These are phyloP conservation scores for Columba livia DNA, from an alignment of 2,113 vertebrate genomes.

Conservation along the genomic window DNA sequence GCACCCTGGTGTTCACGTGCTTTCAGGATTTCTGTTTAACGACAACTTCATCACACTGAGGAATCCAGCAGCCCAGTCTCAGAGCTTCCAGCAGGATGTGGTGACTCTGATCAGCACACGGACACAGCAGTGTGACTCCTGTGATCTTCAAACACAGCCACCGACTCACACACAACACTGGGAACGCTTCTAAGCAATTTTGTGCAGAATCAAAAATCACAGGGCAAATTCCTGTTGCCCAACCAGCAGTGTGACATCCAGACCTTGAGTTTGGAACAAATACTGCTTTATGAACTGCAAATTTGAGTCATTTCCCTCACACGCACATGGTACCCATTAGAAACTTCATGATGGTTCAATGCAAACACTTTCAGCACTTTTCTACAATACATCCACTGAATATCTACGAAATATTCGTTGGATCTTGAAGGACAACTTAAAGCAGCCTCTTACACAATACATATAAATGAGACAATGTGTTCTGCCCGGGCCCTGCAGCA, in stretches of 20 bases:
- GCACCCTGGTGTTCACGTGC: neutral
- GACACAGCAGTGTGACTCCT: neutral
- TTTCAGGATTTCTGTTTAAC: neutral
- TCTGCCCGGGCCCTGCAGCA: rapidly evolving
- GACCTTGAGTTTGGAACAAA: rapidly evolving
- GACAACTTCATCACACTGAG: neutral
- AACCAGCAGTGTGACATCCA: neutral
- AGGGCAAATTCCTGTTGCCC: neutral
- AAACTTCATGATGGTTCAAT: rapidly evolving
- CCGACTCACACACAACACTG: neutral
- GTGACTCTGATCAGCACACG: neutral
- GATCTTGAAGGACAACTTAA: neutral
- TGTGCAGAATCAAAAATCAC: neutral
- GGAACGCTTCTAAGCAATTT: rapidly evolving
- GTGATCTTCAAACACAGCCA: neutral
- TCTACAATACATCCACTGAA: neutral
- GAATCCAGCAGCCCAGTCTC: neutral
- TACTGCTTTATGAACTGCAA: neutral
- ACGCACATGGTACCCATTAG: rapidly evolving
- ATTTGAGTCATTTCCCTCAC: neutral
- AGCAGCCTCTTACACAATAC: neutral
- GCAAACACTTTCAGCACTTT: neutral
- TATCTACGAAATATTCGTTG: rapidly evolving
- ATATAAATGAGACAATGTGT: rapidly evolving
- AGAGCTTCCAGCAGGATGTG: neutral